A percentile compares a stretch with the other conserved stretches of the same genome.
Conservation (phyloP, 1,140 invertebrate species). For the Pygmarrhopalites habei region DNA sequence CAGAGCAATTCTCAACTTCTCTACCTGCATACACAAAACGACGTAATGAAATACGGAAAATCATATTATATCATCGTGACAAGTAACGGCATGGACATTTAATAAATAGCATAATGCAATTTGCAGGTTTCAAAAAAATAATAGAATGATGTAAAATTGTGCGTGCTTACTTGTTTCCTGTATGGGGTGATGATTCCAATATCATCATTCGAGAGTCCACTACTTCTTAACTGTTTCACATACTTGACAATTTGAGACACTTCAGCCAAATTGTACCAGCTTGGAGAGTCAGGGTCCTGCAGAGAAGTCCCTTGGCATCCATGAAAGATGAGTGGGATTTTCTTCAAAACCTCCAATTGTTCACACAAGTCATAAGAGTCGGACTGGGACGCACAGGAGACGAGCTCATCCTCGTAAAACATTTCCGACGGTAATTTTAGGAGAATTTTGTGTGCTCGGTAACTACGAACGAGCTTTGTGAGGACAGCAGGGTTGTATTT, state of each 20-base stretch:
- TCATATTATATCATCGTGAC: neutral
- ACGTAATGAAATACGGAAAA: neutral
- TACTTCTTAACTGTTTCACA: conserved; percentile 54
- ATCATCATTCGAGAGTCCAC: conserved; percentile 56
- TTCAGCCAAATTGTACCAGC: conserved; percentile 85
- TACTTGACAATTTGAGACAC: conserved; percentile 59
- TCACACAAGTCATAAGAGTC: conserved; percentile 38
- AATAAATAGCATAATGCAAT: neutral
- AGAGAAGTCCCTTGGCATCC: conserved; percentile 69
- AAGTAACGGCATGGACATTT: neutral
- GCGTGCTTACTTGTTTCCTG: conserved; percentile 64
- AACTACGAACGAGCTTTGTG: conserved; percentile 60
- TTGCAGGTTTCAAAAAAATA: conserved; percentile 4
- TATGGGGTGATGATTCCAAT: conserved; percentile 94
- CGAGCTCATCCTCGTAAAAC: conserved; percentile 72
- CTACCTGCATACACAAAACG: conserved; percentile 49
- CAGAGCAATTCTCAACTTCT: conserved; percentile 54
- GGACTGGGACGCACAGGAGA: conserved; percentile 48
- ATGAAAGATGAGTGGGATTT: conserved; percentile 64
- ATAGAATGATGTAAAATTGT: conserved; percentile 6
- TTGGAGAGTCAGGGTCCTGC: conserved; percentile 67
- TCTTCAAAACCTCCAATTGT: conserved; percentile 41
- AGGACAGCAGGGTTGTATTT: conserved; percentile 61
- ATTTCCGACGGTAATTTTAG: conserved; percentile 64
- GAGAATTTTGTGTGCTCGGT: conserved; percentile 68